Evolutionary conservation across 2,113 vertebrate genomes (phyloP).

Genomic region (Chaetura pelagica): DNA sequence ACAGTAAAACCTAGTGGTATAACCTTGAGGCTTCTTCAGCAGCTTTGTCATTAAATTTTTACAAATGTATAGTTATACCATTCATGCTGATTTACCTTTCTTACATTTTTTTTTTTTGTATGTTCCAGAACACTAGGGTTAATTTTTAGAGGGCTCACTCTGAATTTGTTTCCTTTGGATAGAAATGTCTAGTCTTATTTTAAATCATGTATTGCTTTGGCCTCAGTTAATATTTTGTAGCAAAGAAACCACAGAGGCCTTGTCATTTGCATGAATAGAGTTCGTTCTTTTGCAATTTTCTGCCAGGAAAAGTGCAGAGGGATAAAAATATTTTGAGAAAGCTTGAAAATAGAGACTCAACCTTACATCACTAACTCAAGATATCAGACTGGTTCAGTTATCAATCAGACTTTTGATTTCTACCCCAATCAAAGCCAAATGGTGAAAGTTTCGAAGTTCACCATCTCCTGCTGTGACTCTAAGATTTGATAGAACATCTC

Average conservation of each 20-base stretch:
- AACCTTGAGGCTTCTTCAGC: background rate
- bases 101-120: background rate
- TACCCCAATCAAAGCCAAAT: conserved; percentile 27
- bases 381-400: background rate
- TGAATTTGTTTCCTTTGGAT: background rate
- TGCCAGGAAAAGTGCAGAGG: background rate
- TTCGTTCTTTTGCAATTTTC: background rate
- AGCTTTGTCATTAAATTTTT: background rate
- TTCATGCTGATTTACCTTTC: background rate
- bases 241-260: background rate
- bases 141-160: background rate
- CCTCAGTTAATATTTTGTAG: background rate
- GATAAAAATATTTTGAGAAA: background rate
- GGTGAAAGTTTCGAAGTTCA: background rate
- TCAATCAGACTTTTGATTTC: background rate
- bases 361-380: background rate
- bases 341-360: background rate
- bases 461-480: background rate
- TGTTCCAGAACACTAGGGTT: background rate
- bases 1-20: background rate
- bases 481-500: background rate
- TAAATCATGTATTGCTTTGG: background rate
- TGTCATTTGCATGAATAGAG: background rate
- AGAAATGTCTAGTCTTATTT: background rate
- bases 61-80: background rate